Conservation (phyloP, 1,140 invertebrate genomes). For the Pararge aegeria region DNA sequence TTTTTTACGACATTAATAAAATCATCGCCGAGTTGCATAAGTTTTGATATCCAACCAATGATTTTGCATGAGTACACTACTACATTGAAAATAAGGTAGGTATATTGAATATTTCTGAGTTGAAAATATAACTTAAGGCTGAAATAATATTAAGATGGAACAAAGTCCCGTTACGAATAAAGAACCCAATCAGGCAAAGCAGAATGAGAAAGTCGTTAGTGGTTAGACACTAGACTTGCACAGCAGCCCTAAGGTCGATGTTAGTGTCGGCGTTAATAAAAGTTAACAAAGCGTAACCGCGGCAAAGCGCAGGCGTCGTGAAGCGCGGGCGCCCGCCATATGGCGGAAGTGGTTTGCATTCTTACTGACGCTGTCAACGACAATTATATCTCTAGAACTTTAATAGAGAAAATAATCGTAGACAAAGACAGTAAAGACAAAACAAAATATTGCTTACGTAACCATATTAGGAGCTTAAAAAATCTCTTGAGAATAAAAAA, state of each 20-base stretch:
- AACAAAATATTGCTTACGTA: conserved; percentile 14
- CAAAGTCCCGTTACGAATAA: too few species aligned
- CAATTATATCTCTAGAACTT: background rate
- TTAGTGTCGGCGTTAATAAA: conserved; percentile 8
- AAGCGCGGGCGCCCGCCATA: conserved; percentile 46
- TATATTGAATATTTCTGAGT: too few species aligned
- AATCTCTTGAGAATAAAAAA: too few species aligned
- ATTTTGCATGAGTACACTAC: too few species aligned
- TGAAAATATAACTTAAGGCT: too few species aligned
- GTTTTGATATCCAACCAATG: too few species aligned
- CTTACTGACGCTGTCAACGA: conserved; percentile 17
- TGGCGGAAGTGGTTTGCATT: conserved; percentile 54
- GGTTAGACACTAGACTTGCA: background rate
- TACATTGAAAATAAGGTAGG: too few species aligned
- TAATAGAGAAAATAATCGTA: background rate
- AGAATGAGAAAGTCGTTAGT: background rate
- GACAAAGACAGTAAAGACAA: background rate
- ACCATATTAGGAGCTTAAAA: background rate
- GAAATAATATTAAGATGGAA: too few species aligned
- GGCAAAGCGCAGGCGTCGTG: conserved; percentile 5
- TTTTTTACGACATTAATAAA: too few species aligned
- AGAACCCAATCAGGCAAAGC: background rate
- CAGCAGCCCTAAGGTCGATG: conserved; percentile 6
- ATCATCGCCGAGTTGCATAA: too few species aligned
- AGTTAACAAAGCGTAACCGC: conserved; percentile 7